A percentile compares a stretch with the other conserved stretches of the same genome.
These are phyloP conservation scores for Mormyrus lacerda DNA, from an alignment of 2,113 vertebrate genomes.

Conservation along the genomic window DNA sequence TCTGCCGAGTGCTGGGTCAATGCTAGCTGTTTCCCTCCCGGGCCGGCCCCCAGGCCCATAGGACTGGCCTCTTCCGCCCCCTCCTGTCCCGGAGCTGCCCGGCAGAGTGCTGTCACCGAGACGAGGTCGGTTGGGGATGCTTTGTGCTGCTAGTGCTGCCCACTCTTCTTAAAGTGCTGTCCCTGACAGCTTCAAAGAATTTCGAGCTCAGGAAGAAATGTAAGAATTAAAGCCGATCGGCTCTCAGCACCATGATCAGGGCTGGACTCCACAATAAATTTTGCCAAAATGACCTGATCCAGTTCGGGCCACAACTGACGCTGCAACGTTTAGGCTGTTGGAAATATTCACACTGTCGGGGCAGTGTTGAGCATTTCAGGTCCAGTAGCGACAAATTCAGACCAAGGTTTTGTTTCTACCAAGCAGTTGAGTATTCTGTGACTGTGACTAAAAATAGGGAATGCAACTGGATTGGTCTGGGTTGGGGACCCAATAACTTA, in stretches of 20 bases:
- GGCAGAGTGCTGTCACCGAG: conserved; percentile 9
- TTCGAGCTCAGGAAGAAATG: background rate
- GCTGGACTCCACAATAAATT: background rate
- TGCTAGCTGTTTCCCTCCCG: conserved; percentile 40
- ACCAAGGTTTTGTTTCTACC: background rate
- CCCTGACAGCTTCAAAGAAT: background rate
- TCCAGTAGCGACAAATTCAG: background rate
- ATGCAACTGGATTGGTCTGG: background rate
- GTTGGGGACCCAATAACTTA: background rate
- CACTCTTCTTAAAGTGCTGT: background rate
- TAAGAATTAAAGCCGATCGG: background rate
- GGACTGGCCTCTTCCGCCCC: conserved; percentile 37
- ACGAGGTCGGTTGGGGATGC: background rate
- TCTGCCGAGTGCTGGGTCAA: conserved; percentile 53
- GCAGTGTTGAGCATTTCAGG: background rate
- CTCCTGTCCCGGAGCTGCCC: conserved; percentile 27
- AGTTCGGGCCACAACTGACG: background rate
- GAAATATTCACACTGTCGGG: background rate
- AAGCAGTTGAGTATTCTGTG: background rate
- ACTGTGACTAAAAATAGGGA: background rate
- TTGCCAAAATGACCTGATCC: background rate
- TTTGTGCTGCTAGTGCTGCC: background rate
- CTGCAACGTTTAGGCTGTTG: background rate
- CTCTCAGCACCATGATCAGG: background rate
- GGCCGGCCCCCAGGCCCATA: conserved; percentile 14